These are phyloP conservation scores for Balanococcus diminutus DNA, from an alignment of 2,888 invertebrate genomes.

Conservation along the genomic window DNA sequence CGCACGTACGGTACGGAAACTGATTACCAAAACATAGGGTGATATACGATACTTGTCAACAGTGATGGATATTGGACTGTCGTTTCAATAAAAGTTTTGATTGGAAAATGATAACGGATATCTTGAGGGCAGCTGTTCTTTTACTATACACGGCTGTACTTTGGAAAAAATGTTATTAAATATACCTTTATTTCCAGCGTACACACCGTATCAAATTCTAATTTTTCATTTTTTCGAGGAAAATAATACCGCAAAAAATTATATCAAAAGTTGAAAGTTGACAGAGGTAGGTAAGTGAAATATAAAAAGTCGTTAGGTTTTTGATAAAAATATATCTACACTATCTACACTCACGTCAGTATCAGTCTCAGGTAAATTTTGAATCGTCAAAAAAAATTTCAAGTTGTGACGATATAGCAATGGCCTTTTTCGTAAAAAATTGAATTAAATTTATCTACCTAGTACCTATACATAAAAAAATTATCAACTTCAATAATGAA, in stretches of 20 bases:
- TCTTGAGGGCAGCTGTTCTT: conserved; percentile 34
- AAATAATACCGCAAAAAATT: no score
- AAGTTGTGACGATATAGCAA: no score
- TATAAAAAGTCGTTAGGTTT: neutral
- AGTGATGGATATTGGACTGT: conserved; percentile 42
- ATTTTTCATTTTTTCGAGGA: neutral
- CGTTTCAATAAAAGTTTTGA: conserved; percentile 46
- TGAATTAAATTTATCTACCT: no score
- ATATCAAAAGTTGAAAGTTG: neutral
- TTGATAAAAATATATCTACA: neutral
- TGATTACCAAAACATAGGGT: conserved; percentile 46
- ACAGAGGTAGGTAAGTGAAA: neutral
- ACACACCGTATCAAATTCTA: conserved; percentile 16
- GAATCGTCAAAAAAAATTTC: no score
- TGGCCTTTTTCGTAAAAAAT: no score
- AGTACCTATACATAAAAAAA: no score
- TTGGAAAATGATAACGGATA: conserved; percentile 44
- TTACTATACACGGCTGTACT: neutral
- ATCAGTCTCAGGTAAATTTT: no score
- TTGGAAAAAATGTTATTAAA: conserved; percentile 29
- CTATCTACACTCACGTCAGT: no score
- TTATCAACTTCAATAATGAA: no score
- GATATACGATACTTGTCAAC: conserved; percentile 6
- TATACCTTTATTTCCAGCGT: conserved; percentile 10
- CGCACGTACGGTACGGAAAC: neutral